phyloP scores from a whole-genome alignment of 2,888 invertebrate species.

The Caenorhabditis sp. region DNA sequence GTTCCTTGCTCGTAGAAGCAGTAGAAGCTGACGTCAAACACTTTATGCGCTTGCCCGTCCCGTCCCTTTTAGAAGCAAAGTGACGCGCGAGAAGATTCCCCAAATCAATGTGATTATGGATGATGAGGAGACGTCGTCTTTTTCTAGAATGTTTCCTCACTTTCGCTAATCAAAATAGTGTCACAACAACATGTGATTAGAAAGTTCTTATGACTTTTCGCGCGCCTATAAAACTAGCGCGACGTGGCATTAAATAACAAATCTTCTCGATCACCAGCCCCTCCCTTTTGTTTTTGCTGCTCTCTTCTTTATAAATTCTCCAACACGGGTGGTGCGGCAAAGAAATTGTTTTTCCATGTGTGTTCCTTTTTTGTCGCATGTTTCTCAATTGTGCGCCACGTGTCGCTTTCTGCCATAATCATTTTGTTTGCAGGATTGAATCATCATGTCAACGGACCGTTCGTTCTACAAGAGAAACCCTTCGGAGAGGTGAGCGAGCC shows the following conservation, averaged over 20 bases:
- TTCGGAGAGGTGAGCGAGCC: constrained; percentile 50
- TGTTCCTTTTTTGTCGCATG: constrained; percentile 7
- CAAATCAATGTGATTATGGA: constrained; percentile 25
- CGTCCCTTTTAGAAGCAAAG: not conserved
- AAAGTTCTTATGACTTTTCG: not conserved
- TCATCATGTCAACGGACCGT: constrained; percentile 23
- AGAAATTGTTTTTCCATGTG: constrained; percentile 36
- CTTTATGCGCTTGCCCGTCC: not conserved
- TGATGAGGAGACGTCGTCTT: not conserved
- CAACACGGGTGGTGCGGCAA: not conserved
- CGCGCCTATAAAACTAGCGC: constrained; percentile 18
- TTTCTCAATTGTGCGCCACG: not conserved
- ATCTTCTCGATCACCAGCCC: too few species aligned
- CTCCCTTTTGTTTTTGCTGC: not conserved
- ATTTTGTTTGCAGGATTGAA: constrained; percentile 17
- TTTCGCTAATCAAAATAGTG: not conserved
- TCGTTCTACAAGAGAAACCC: constrained; percentile 54
- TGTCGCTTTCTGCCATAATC: not conserved
- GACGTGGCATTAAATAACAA: too few species aligned
- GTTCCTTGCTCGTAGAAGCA: not conserved
- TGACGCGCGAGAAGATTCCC: constrained; percentile 15
- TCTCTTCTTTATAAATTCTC: not conserved
- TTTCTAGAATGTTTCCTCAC: constrained; percentile 3
- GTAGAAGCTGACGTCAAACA: not conserved
- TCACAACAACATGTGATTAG: not conserved